Evolutionary conservation across 2,888 invertebrate genomes (phyloP).

Genomic region (Lepidocyrtoides sp.): DNA sequence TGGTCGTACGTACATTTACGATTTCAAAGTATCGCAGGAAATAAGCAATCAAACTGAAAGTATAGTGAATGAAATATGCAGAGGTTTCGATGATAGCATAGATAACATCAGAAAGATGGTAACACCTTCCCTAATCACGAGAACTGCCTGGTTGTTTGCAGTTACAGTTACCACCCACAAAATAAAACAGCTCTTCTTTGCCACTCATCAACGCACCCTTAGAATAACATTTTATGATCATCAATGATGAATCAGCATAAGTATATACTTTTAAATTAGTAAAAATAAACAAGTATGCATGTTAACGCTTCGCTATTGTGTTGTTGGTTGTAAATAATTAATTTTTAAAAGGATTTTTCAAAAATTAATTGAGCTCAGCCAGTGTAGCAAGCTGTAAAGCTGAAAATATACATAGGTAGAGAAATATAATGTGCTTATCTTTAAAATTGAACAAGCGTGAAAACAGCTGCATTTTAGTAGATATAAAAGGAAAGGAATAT

Average conservation of each 20-base stretch:
- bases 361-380: neutral
- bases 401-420: neutral
- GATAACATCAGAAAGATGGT: conserved; percentile 13
- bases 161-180: neutral
- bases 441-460: conserved; percentile 10
- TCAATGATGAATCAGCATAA: neutral
- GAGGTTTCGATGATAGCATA: neutral
- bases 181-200: neutral
- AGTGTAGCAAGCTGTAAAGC: neutral
- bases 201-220: neutral
- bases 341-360: conserved; percentile 9
- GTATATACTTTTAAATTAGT: neutral
- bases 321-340: neutral
- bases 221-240: neutral
- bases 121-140: neutral
- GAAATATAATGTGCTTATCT: neutral
- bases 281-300: neutral
- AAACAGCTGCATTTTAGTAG: conserved; percentile 5
- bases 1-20: neutral
- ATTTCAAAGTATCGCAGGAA: conserved; percentile 23
- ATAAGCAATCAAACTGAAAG: conserved; percentile 45
- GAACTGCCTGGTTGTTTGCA: neutral
- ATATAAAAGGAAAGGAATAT: no score
- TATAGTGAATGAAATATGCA: neutral
- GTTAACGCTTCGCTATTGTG: neutral